Conservation (phyloP, 1,140 invertebrate species). For the Sinonovacula constricta region DNA sequence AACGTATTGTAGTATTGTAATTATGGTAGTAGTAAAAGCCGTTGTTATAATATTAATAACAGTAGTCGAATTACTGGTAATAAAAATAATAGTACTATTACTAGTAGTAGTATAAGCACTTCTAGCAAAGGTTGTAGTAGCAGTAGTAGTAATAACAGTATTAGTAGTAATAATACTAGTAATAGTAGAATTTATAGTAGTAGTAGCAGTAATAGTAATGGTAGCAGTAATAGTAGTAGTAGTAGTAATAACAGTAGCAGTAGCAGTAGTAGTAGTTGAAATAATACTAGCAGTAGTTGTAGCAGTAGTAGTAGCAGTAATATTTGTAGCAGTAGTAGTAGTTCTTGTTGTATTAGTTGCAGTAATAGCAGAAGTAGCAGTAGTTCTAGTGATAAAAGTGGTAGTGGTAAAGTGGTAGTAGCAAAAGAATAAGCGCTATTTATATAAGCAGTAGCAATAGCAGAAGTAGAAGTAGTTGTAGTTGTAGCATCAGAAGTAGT, state of each 20-base stretch:
- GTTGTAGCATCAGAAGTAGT: too few species aligned
- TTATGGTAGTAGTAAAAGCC: conserved; percentile 3
- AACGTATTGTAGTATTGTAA: not conserved
- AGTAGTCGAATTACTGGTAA: not conserved
- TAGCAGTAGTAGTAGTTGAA: conserved; percentile 13
- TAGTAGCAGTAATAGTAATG: conserved; percentile 5
- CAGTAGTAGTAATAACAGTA: conserved; percentile 4
- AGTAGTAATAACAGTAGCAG: conserved; percentile 4
- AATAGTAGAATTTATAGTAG: conserved; percentile 4
- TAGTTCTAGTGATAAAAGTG: too few species aligned
- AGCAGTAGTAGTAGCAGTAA: too few species aligned
- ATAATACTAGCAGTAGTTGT: too few species aligned
- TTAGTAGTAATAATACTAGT: conserved; percentile 1
- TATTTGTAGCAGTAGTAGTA: too few species aligned
- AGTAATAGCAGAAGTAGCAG: too few species aligned
- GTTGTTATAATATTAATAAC: not conserved
- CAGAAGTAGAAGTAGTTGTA: too few species aligned
- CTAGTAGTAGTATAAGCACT: conserved; percentile 11
- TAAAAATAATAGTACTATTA: conserved; percentile 3
- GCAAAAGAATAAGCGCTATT: conserved; percentile 24
- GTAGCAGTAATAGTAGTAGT: conserved; percentile 4
- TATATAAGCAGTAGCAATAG: too few species aligned
- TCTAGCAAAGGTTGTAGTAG: not conserved
- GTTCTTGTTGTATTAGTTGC: too few species aligned
- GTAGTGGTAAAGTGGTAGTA: conserved; percentile 25